phyloP scores from a whole-genome alignment of 1,140 invertebrate genomes.

The Cydia splendana region DNA sequence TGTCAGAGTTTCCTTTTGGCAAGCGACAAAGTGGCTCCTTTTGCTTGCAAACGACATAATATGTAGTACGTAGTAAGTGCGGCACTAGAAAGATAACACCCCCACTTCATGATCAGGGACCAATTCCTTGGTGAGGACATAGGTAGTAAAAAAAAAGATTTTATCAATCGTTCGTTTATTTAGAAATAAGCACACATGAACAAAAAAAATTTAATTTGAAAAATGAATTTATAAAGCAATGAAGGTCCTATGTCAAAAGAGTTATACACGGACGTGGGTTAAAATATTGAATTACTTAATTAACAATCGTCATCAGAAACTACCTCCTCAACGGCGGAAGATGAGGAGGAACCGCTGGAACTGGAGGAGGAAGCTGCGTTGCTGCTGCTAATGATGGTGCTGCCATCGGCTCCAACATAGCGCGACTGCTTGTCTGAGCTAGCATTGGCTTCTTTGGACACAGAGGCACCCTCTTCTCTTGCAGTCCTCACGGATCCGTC shows the following conservation, averaged over 20 bases:
- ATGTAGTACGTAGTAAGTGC: no score
- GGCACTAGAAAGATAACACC: no score
- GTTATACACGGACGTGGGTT: background rate
- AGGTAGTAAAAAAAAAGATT: background rate
- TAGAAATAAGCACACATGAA: background rate
- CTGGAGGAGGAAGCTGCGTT: background rate
- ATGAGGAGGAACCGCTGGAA: background rate
- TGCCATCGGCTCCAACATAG: background rate
- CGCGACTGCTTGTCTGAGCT: background rate
- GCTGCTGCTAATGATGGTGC: background rate
- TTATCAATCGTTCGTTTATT: slow-evolving; percentile 13
- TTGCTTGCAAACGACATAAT: no score
- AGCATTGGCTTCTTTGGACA: background rate
- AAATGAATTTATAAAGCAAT: background rate
- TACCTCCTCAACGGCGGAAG: background rate
- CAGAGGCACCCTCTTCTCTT: background rate
- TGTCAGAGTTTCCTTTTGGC: no score
- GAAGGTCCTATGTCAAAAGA: background rate
- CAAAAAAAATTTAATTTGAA: background rate
- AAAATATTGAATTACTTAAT: background rate
- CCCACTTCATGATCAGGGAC: no score
- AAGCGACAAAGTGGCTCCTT: no score
- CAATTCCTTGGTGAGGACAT: no score
- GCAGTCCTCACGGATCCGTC: background rate
- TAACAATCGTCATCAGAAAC: background rate